Evolutionary conservation across 2,797 vertebrate species (phyloP).

Genomic region (Microhierax caerulescens): DNA sequence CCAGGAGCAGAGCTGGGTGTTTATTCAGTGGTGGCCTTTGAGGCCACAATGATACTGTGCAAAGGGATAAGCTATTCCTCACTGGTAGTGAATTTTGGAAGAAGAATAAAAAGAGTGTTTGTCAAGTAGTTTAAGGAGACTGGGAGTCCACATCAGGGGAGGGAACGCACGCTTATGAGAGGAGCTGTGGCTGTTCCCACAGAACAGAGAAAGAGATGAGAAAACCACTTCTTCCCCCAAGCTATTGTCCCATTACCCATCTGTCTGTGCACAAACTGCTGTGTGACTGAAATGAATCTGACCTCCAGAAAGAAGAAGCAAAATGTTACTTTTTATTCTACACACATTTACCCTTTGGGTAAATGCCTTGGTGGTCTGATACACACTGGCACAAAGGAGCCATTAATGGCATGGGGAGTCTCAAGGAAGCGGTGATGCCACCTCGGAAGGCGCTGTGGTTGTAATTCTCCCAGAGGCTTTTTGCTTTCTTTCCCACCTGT

Average conservation of each 20-base stretch:
- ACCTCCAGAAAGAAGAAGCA: conserved; percentile 2
- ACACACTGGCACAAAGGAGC: conserved; percentile 2
- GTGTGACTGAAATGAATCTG: neutral
- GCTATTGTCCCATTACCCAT: neutral
- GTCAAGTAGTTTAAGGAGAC: neutral
- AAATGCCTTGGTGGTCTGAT: conserved; percentile 38
- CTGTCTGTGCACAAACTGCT: neutral
- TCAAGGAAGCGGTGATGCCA: neutral
- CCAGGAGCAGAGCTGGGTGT: neutral
- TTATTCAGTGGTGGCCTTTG: neutral
- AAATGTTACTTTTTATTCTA: conserved; percentile 28
- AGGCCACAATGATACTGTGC: neutral
- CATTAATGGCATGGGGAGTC: neutral
- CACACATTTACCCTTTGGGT: neutral
- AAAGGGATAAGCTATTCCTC: neutral
- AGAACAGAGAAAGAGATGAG: neutral
- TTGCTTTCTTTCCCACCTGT: conserved; percentile 60
- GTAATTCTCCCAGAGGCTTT: conserved; percentile 16
- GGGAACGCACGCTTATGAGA: neutral
- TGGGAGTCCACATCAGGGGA: neutral
- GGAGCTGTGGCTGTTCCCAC: neutral
- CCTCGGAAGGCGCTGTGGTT: neutral
- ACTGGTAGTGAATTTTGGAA: neutral
- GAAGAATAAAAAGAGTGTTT: neutral
- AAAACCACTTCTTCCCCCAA: neutral